Evolutionary conservation across 2,113 vertebrate genomes (phyloP).

Genomic region (Poecile atricapillus): DNA sequence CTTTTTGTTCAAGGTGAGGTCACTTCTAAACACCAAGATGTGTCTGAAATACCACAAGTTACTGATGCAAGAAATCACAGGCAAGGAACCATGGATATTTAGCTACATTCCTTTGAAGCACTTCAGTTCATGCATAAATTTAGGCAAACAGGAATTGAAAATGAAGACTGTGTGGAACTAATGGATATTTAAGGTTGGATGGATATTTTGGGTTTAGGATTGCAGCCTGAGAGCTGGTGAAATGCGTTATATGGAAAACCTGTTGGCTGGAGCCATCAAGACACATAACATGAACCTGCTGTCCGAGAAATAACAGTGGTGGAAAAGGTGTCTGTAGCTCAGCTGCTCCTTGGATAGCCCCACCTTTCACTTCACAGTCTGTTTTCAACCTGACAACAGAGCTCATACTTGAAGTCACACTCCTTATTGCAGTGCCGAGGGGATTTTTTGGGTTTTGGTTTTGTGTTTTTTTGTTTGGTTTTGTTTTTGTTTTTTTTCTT

Average conservation of each 20-base stretch:
- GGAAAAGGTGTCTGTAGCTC: neutral
- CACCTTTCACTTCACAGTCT: neutral
- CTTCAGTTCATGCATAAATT: neutral
- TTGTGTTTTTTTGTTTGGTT: neutral
- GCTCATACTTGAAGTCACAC: neutral
- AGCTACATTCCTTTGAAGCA: neutral
- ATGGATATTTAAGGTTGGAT: neutral
- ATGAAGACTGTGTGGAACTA: accelerated
- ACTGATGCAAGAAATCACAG: neutral
- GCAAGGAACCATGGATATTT: neutral
- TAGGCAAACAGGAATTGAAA: neutral
- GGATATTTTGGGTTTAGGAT: neutral
- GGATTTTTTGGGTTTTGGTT: neutral
- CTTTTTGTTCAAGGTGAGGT: neutral
- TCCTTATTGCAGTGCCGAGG: neutral
- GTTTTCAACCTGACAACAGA: neutral
- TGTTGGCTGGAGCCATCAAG: neutral
- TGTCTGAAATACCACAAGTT: neutral
- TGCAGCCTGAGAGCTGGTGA: accelerated
- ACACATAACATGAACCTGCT: accelerated
- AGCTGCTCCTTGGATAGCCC: neutral
- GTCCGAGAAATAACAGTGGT: neutral
- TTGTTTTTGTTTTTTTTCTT: neutral
- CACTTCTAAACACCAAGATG: neutral
- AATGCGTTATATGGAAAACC: neutral